These are phyloP conservation scores for Garra rufa DNA, from an alignment of 2,113 vertebrate genomes.

Conservation along the genomic window DNA sequence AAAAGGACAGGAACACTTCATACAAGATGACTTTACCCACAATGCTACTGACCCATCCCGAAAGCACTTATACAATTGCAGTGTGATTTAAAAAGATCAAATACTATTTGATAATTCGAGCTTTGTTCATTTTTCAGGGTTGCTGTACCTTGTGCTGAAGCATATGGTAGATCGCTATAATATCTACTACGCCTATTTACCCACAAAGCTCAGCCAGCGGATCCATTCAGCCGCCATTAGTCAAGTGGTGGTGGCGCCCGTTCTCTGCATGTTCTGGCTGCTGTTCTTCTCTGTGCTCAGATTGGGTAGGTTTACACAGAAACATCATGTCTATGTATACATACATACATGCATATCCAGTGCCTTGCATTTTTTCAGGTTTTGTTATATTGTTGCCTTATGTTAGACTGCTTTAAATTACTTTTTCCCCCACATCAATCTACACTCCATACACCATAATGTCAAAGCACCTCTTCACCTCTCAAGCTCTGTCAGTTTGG, in stretches of 20 bases:
- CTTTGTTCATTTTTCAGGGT: slow-evolving; percentile 71
- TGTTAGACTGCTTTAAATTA: too few relatives aligned
- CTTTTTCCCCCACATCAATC: too few relatives aligned
- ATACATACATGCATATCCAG: too few relatives aligned
- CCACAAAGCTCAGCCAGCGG: slow-evolving; percentile 90
- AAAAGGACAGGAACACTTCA: neutral
- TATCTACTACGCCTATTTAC: slow-evolving; percentile 94
- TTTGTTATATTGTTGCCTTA: too few relatives aligned
- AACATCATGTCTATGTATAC: neutral
- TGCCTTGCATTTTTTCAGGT: too few relatives aligned
- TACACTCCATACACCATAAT: too few relatives aligned
- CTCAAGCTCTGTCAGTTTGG: too few relatives aligned
- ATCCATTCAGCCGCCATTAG: slow-evolving; percentile 88
- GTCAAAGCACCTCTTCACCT: too few relatives aligned
- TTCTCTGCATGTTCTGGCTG: slow-evolving; percentile 95
- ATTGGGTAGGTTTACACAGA: slow-evolving; percentile 77
- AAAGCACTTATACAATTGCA: slow-evolving; percentile 5
- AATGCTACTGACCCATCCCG: neutral
- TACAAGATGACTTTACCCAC: neutral
- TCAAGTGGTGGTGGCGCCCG: slow-evolving; percentile 89
- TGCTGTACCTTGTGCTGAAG: slow-evolving; percentile 93
- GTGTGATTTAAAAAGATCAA: neutral
- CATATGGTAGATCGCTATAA: slow-evolving; percentile 97
- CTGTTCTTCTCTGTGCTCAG: slow-evolving; percentile 95
- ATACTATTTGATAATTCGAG: neutral